Conservation (phyloP, 2,113 vertebrate genomes). For the Plecotus auritus region DNA sequence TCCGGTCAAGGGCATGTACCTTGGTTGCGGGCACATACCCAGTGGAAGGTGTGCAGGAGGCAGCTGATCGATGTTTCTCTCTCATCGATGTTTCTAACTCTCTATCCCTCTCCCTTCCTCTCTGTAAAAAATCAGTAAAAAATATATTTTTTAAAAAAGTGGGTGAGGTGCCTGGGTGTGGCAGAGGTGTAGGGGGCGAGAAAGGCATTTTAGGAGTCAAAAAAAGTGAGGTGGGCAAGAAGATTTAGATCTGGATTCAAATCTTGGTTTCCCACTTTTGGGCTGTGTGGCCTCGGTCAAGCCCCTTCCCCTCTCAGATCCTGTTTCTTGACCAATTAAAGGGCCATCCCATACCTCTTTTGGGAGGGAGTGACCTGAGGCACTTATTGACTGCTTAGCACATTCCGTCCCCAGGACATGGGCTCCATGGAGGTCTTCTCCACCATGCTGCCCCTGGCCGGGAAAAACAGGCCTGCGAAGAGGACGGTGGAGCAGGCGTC, state of each 20-base stretch:
- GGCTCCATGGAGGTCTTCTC: rapidly evolving
- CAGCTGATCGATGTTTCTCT: too few species aligned
- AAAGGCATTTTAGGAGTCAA: too few species aligned
- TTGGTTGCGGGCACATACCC: too few species aligned
- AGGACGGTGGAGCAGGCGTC: rapidly evolving
- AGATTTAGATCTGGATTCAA: not conserved
- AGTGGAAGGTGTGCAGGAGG: too few species aligned
- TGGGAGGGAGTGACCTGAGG: not conserved
- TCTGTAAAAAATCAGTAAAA: too few species aligned
- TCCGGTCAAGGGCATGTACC: too few species aligned
- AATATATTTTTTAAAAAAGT: too few species aligned
- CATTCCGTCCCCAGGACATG: not conserved
- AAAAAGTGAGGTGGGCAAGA: rapidly evolving
- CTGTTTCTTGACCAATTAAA: not conserved
- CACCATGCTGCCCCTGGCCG: rapidly evolving
- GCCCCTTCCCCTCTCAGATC: too few species aligned
- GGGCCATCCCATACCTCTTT: not conserved
- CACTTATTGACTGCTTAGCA: not conserved
- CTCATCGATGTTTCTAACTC: too few species aligned
- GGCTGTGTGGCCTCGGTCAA: not conserved
- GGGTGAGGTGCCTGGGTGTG: not conserved
- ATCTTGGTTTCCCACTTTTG: not conserved
- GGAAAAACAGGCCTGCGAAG: rapidly evolving
- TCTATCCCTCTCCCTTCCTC: too few species aligned
- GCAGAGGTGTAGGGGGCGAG: not conserved